Evolutionary conservation across 2,888 invertebrate genomes (phyloP), one percentile per base, ranked within the genome.

Genomic region (Eustalomyia histrio): DNA sequence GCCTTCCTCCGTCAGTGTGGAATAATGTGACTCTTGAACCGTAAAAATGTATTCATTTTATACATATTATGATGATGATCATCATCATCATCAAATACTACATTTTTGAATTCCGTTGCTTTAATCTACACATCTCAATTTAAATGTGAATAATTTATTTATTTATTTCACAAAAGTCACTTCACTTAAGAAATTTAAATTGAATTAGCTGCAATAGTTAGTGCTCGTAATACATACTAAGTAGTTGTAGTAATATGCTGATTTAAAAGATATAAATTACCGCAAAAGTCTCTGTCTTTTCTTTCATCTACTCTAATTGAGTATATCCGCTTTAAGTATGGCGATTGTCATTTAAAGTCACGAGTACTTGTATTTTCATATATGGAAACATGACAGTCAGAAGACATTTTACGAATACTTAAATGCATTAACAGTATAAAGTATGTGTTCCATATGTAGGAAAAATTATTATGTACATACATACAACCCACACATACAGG

Each of bases 251-350:
- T 63, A 61, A 64, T 80, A 60, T 65, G 55, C 52, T 53, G 39
- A 6, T 50, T 73, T 69, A 69, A 65, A 65, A 74, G 69, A 81
- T 76, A 81, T 78, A 81, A 81, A 81, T 81, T 81, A 78, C 81
- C 78, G 39, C 78, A 81, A 64, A 81, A 67, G 60, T 39, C 58
- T 57, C 24, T 24, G 9, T n/a, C 16, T 61, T 50, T 79, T 50
- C 61, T 67, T 80, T 74, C 65, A 78, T 78, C 73, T 72, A 65
- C 76, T 79, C 75, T 85, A 88, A 88, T 88, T 89, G 85, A 88
- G 85, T 83, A 87, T 88, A 88, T 88, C 88, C 88, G 88, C 85
- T 85, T 84, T 83, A 83, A 83, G 84, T 85, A 88, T 88, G 88
- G 88, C 88, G 88, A 85, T 84, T 84, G 86, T 87, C 88, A 86